phyloP scores from a whole-genome alignment of 2,888 invertebrate genomes.

The Drosophila phalerata region DNA sequence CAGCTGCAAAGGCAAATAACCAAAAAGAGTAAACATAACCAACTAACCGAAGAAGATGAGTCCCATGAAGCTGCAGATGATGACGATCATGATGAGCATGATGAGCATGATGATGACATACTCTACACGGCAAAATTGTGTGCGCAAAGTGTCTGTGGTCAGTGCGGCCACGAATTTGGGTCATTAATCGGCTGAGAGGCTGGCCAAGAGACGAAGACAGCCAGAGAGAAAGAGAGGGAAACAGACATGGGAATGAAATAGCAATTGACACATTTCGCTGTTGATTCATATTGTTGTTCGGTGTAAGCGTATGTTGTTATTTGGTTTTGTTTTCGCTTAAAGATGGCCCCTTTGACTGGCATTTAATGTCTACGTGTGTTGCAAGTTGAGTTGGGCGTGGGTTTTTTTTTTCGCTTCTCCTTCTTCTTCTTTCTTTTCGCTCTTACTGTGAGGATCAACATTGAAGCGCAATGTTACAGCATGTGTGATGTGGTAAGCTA shows the following conservation, averaged over 20 bases:
- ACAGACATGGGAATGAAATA: conserved; percentile 33
- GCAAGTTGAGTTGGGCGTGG: conserved; percentile 44
- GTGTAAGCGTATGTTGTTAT: conserved; percentile 9
- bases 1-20: conserved; percentile 12
- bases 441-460: conserved; percentile 19
- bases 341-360: conserved; percentile 35
- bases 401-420: not conserved
- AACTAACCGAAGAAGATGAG: conserved; percentile 18
- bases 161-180: conserved; percentile 66
- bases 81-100: conserved; percentile 1
- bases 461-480: conserved; percentile 26
- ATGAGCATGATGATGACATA: conserved; percentile 48
- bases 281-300: conserved; percentile 7
- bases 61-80: conserved; percentile 4
- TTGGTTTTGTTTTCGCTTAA: conserved; percentile 17
- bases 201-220: conserved; percentile 11
- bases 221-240: not conserved
- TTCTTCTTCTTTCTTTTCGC: not conserved
- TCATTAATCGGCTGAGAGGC: conserved; percentile 72
- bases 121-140: conserved; percentile 17
- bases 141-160: conserved; percentile 70
- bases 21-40: conserved; percentile 22
- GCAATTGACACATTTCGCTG: conserved; percentile 58
- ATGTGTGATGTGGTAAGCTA: conserved; percentile 16
- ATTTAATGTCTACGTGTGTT: conserved; percentile 24